Evolutionary conservation across 2,888 invertebrate species (phyloP).

Genomic region (Coenonympha glycerion): DNA sequence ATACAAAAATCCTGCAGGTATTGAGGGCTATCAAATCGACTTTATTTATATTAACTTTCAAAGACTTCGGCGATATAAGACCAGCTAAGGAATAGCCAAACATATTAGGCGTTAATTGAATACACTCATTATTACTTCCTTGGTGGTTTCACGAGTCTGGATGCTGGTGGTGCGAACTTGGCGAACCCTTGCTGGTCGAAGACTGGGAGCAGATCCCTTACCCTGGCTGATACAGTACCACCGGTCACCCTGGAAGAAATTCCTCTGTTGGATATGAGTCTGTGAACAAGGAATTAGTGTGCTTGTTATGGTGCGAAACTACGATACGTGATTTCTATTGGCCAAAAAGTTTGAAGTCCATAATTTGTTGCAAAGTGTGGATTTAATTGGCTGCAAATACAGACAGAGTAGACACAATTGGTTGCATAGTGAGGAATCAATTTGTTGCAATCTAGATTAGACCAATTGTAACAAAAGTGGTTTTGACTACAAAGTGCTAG

Average conservation of each 20-base stretch:
- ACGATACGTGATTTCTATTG: neutral
- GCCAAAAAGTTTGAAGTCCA: neutral
- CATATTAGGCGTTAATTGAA: too few species aligned
- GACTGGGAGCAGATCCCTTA: slow-evolving; percentile 84
- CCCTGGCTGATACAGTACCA: slow-evolving; percentile 80
- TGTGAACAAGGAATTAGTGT: slow-evolving; percentile 30
- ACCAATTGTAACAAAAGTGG: too few species aligned
- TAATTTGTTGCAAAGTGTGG: neutral
- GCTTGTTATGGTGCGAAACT: slow-evolving; percentile 24
- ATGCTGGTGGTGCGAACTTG: slow-evolving; percentile 87
- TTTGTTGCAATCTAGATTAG: too few species aligned
- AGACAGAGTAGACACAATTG: neutral
- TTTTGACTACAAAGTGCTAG: too few species aligned
- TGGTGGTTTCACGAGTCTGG: slow-evolving; percentile 82
- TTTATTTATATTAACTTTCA: too few species aligned
- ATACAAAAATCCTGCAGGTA: too few species aligned
- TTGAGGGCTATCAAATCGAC: too few species aligned
- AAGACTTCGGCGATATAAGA: neutral
- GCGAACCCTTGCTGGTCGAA: slow-evolving; percentile 91
- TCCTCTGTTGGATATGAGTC: too few species aligned
- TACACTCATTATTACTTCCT: slow-evolving; percentile 38
- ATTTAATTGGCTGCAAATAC: neutral
- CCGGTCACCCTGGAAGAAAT: slow-evolving; percentile 77
- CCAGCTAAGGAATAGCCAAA: too few species aligned
- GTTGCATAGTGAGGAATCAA: too few species aligned